Evolutionary conservation across 2,113 vertebrate genomes (phyloP).

Genomic region (Semicossyphus pulcher): DNA sequence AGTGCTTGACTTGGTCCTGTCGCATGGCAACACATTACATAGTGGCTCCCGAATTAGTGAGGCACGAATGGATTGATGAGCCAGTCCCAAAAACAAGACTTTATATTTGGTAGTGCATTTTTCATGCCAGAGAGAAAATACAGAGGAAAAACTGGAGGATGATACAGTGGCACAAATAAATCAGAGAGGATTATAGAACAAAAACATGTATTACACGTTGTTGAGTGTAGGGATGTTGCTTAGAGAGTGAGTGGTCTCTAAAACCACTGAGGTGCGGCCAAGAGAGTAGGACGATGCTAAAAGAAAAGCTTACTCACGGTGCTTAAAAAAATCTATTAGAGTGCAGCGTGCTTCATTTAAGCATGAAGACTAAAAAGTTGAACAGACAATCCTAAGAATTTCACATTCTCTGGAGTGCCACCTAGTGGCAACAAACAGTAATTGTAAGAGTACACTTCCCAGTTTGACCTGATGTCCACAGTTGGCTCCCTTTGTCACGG

Average conservation of each 20-base stretch:
- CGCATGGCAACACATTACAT: slow-evolving; percentile 65
- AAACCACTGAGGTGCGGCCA: slow-evolving; percentile 5
- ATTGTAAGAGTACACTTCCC: no score
- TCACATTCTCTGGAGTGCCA: no score
- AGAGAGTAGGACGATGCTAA: slow-evolving; percentile 9
- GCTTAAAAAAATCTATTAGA: neutral
- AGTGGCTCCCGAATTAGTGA: slow-evolving; percentile 60
- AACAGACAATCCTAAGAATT: no score
- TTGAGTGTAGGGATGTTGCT: no score
- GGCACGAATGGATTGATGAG: slow-evolving; percentile 66
- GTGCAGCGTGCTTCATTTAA: neutral
- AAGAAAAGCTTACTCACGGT: slow-evolving; percentile 5
- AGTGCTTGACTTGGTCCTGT: slow-evolving; percentile 59
- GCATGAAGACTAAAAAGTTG: no score
- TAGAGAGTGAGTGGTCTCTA: slow-evolving; percentile 7
- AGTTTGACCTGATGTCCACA: no score
- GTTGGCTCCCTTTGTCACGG: no score
- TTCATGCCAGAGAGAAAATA: slow-evolving; percentile 19
- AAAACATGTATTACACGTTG: no score
- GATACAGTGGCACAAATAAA: slow-evolving; percentile 1
- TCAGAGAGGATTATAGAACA: neutral
- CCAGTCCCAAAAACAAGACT: slow-evolving; percentile 54
- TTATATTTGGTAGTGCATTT: slow-evolving; percentile 45
- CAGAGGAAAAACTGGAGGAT: slow-evolving; percentile 3
- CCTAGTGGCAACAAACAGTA: no score